These are phyloP conservation scores for Drosophila lini DNA, from an alignment of 1,140 invertebrate genomes.

Conservation along the genomic window DNA sequence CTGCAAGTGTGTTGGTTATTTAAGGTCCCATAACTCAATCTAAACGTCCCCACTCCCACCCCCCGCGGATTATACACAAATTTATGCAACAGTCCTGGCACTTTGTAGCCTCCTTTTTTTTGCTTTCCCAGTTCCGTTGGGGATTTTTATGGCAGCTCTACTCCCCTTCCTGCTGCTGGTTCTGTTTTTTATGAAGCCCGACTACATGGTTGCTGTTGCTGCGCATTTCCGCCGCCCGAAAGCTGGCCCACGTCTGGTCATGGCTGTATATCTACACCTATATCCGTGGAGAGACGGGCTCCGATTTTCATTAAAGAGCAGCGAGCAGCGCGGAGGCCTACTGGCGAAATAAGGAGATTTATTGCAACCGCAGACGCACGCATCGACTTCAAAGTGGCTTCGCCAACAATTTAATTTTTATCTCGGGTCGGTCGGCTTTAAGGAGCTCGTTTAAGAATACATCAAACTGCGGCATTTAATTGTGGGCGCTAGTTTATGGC, in stretches of 20 bases:
- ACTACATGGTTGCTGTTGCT: slow-evolving; percentile 55
- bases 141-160: slow-evolving; percentile 54
- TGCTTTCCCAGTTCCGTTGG: slow-evolving; percentile 26
- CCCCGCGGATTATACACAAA: slow-evolving; percentile 74
- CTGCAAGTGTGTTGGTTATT: slow-evolving; percentile 56
- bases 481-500: slow-evolving; percentile 33
- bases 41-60: slow-evolving; percentile 32
- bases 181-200: slow-evolving; percentile 70
- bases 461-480: slow-evolving; percentile 51
- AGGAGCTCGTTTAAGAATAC: slow-evolving; percentile 37
- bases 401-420: slow-evolving; percentile 53
- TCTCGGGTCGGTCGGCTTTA: slow-evolving; percentile 6
- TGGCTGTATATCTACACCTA: neutral
- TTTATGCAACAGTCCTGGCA: slow-evolving; percentile 77
- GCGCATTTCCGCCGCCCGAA: slow-evolving; percentile 55
- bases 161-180: slow-evolving; percentile 11
- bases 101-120: slow-evolving; percentile 37
- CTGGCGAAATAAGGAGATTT: slow-evolving; percentile 34
- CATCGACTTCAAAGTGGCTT: slow-evolving; percentile 68
- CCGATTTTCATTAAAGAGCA: slow-evolving; percentile 73
- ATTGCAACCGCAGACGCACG: slow-evolving; percentile 40
- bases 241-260: slow-evolving; percentile 1
- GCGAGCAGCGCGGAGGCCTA: slow-evolving; percentile 22
- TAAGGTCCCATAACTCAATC: slow-evolving; percentile 75
- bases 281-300: slow-evolving; percentile 13